A percentile compares a stretch with the other conserved stretches of the same genome.
These are phyloP conservation scores for Scaptomyza parva DNA, from an alignment of 2,888 invertebrate genomes.

Conservation along the genomic window DNA sequence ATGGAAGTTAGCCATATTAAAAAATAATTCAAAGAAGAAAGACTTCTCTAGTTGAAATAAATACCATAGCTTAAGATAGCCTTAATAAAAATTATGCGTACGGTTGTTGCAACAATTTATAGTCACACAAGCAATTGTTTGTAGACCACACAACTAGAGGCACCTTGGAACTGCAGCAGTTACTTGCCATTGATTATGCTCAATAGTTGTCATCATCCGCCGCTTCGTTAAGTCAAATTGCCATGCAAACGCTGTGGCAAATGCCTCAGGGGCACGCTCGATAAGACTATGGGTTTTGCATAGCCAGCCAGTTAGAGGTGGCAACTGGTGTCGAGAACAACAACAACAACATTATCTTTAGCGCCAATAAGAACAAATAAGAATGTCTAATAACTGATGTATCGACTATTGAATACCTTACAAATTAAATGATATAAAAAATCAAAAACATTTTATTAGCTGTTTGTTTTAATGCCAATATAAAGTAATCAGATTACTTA, in stretches of 20 bases:
- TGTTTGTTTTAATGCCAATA: too few species aligned
- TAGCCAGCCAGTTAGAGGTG: constrained; percentile 28
- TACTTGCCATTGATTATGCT: constrained; percentile 65
- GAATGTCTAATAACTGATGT: background rate
- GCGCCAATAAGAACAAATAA: constrained; percentile 22
- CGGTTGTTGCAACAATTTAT: constrained; percentile 50
- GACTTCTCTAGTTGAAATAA: too few species aligned
- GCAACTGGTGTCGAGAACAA: constrained; percentile 51
- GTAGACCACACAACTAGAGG: constrained; percentile 20
- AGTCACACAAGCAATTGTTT: constrained; percentile 41
- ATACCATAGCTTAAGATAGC: too few species aligned
- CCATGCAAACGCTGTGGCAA: constrained; percentile 65
- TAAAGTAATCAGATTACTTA: too few species aligned
- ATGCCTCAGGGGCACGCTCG: constrained; percentile 35
- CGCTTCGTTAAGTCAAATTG: constrained; percentile 70
- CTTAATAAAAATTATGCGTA: too few species aligned
- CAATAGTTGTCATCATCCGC: constrained; percentile 48
- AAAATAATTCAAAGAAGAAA: too few species aligned
- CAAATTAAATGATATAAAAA: background rate
- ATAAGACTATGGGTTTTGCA: constrained; percentile 35
- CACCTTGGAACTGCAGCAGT: constrained; percentile 24
- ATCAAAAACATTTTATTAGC: too few species aligned
- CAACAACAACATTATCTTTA: constrained; percentile 15
- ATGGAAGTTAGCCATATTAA: too few species aligned
- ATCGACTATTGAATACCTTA: constrained; percentile 13